Base-by-base conservation (phyloP, 2,113 vertebrate genomes). In the Malurus melanocephalus region DNA sequence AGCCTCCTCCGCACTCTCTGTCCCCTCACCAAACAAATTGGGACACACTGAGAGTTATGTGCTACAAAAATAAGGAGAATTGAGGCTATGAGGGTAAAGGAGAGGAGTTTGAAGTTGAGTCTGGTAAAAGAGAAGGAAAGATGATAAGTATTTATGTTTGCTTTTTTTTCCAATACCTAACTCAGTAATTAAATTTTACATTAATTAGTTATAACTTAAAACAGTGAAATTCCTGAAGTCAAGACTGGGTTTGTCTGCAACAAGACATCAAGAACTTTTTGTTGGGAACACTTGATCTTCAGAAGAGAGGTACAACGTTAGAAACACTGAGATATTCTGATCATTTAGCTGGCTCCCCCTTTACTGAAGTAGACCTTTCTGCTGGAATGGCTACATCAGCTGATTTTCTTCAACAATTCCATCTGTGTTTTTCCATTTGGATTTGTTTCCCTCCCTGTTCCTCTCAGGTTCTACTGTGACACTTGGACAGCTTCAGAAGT, bases 351-450 rank as follows among this genome's bases (percentile, higher is more conserved):
- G 48, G 12, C 16, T 67, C 40, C 16, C 15, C 18, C 23, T 35
- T 75, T 56, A 33, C 28, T 10, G 45, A 80, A 38, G 16, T 22
- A 55, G 20, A 74, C 27, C 18, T 72, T 78, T 48, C 33, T 74
- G 43, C 5, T 52, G 35, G 48, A 66, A 73, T 23, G 85, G 12
- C 13, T 26, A 16, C 38, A 85, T 64, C 69, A 64, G 78, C 46
- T 87, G 66, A 80, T 77, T 74, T 83, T 68, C 64, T 86, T 83
- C 40, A 90, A 51, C 2, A 8, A 45, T 48, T 93, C 62, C 64
- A 43, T 73, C 62, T 80, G 67, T 72, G 32, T 13, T 79, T 81
- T 87, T 82, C 49, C 38, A 52, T 65, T 40, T 85, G 59, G 53
- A 38, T 35, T 46, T 76, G 33, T 57, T 72, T 61, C 11, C 8